These are phyloP conservation scores for Sycophila sp. DNA, from an alignment of 1,140 invertebrate genomes.

Conservation along the genomic window DNA sequence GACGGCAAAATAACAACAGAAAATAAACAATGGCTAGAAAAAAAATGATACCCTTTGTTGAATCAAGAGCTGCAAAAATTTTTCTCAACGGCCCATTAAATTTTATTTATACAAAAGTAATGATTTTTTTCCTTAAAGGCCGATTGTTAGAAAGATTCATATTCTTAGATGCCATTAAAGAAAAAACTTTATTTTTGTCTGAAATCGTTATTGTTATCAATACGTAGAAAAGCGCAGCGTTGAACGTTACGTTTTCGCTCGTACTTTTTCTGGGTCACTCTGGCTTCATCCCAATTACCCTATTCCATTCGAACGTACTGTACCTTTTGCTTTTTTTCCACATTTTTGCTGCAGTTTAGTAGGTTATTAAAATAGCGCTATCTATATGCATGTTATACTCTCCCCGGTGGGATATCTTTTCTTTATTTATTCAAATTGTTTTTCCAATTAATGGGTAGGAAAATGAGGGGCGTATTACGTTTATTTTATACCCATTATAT, in stretches of 20 bases:
- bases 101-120: too few species aligned
- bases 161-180: background rate
- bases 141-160: too few species aligned
- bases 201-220: constrained; percentile 1
- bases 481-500: too few species aligned
- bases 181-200: background rate
- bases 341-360: background rate
- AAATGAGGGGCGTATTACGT: too few species aligned
- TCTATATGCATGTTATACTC: too few species aligned
- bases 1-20: too few species aligned
- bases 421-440: too few species aligned
- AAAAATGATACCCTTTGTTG: background rate
- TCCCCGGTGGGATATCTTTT: too few species aligned
- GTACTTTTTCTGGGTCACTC: background rate
- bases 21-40: too few species aligned
- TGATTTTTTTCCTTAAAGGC: too few species aligned
- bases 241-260: background rate
- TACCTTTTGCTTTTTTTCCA: background rate
- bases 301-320: background rate
- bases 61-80: too few species aligned
- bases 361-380: constrained; percentile 8
- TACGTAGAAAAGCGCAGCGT: background rate
- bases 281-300: constrained; percentile 7
- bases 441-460: too few species aligned
- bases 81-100: background rate